These are phyloP conservation scores for Cyanoramphus novaezelandiae DNA, from an alignment of 2,113 vertebrate genomes.

Conservation along the genomic window DNA sequence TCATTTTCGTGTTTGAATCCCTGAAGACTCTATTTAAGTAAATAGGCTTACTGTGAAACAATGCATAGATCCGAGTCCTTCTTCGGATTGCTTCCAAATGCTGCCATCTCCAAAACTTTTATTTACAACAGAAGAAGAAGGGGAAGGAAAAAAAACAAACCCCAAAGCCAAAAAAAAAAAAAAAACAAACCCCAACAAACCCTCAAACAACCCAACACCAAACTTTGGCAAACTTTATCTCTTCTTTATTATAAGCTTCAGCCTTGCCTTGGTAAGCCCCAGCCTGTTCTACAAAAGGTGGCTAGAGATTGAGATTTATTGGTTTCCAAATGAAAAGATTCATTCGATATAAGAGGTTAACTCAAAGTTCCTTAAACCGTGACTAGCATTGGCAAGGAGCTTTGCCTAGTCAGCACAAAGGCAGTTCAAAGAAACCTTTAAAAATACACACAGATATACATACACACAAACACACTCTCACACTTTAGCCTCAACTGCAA, in stretches of 20 bases:
- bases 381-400: slow-evolving; percentile 75
- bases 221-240: slow-evolving; percentile 75
- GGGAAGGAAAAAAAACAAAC: neutral
- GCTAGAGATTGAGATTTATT: slow-evolving; percentile 79
- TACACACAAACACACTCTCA: slow-evolving; percentile 72
- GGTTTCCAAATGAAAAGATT: slow-evolving; percentile 84
- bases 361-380: slow-evolving; percentile 77
- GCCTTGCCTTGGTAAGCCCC: slow-evolving; percentile 67
- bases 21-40: slow-evolving; percentile 70
- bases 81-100: slow-evolving; percentile 59
- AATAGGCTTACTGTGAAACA: slow-evolving; percentile 73
- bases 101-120: slow-evolving; percentile 60
- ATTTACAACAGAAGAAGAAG: slow-evolving; percentile 55
- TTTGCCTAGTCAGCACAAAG: slow-evolving; percentile 78
- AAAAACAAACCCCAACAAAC: neutral
- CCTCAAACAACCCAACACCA: neutral
- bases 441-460: slow-evolving; percentile 75
- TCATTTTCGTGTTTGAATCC: slow-evolving; percentile 64
- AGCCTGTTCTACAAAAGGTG: slow-evolving; percentile 74
- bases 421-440: slow-evolving; percentile 78
- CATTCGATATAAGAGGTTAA: slow-evolving; percentile 84
- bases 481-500: slow-evolving; percentile 75
- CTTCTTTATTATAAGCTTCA: slow-evolving; percentile 65
- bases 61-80: slow-evolving; percentile 65
- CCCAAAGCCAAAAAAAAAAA: too few relatives aligned